A percentile compares a stretch with the other conserved stretches of the same genome.
Evolutionary conservation across 2,113 vertebrate genomes (phyloP).

Genomic region (Pongo pygmaeus): DNA sequence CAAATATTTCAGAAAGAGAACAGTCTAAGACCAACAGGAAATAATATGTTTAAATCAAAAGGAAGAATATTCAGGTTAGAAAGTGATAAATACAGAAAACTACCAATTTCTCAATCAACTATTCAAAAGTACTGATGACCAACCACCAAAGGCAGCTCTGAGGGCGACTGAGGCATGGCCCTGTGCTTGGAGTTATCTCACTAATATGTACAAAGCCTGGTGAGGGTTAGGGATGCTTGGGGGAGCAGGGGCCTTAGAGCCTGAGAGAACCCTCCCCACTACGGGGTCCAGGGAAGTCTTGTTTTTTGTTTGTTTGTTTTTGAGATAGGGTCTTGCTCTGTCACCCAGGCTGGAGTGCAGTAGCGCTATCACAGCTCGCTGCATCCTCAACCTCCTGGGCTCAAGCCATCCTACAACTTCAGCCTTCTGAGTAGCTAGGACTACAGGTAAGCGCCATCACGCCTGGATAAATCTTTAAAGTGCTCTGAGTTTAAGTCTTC

Average conservation of each 20-base stretch:
- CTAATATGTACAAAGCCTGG: not conserved
- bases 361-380: no score
- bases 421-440: no score
- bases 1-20: not conserved
- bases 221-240: fast-evolving
- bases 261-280: not conserved
- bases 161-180: not conserved
- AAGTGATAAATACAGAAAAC: not conserved
- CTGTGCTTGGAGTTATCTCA: not conserved
- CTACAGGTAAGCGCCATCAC: no score
- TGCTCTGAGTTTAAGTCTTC: not conserved
- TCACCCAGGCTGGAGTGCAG: no score
- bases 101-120: not conserved
- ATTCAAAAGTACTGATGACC: not conserved
- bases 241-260: not conserved
- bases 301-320: no score
- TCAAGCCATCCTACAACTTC: no score
- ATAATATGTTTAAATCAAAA: not conserved
- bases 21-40: not conserved
- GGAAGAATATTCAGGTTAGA: not conserved
- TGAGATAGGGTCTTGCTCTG: no score
- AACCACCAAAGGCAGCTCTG: not conserved
- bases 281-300: not conserved
- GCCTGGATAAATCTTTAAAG: not conserved
- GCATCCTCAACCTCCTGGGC: no score